Evolutionary conservation across 2,888 invertebrate species (phyloP), one percentile per base, ranked within the genome.

Genomic region (Trisateles emortualis): DNA sequence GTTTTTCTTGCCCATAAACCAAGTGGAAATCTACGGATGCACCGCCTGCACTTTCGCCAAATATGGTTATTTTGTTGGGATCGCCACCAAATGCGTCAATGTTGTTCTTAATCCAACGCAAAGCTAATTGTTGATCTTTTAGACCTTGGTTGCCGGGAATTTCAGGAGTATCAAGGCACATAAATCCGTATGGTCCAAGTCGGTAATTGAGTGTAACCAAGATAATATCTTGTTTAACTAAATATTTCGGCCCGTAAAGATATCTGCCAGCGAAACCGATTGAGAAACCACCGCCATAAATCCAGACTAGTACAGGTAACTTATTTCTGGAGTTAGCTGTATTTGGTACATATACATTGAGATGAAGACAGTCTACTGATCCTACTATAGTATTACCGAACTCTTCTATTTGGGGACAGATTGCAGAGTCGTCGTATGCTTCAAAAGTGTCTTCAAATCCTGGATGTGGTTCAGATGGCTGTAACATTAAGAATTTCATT

Each of bases 81-180:
- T 88, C 81, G 9, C 88, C 88, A 5, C 87, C 86, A 58, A 88
- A 88, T 0, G 80, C 64, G 39, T 67, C 79, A 35, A 88, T 87
- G 17, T 88, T 83, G 0, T 78, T 59, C 40, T 81, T 85, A 0
- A 88, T 61, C 88, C 87, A 88, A 49, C 76, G 72, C 9, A 88
- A 59, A 2, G 86, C 88, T 33, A 72, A 48, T 3, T 71, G 44
- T 60, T 87, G 87, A 55, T 88, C 88, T 54, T 86, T 88, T 0
- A 88, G 49, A 0, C 86, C 88, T 57, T 86, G 85, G 49, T 88
- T 88, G 0, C 87, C 88, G 0, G 86, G 79, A 9, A 86, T 63
- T 11, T 77, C 70, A 0, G 79, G 71, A 0, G 63, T 79, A 22
- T 82, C 76, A 0, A 87, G 64, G 47, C 86, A 86, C 81, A 88